These are phyloP conservation scores for Protophormia terraenovae DNA, from an alignment of 2,888 invertebrate genomes.

Conservation along the genomic window DNA sequence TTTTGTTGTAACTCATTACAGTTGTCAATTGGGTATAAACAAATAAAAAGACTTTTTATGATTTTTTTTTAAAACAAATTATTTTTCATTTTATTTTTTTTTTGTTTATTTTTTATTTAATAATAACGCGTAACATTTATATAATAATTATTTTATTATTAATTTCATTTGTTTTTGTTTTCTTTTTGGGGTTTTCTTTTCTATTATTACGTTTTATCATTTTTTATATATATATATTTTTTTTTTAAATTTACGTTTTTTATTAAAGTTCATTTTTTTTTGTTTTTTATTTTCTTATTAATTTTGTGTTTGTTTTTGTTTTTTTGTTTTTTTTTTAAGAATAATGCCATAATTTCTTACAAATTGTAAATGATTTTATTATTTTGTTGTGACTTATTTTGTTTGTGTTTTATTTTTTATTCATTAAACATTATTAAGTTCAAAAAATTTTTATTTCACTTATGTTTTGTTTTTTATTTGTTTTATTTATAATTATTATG, in stretches of 20 bases:
- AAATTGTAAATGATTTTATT: slow-evolving; percentile 69
- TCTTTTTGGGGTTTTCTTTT: slow-evolving; percentile 58
- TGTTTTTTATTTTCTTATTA: slow-evolving; percentile 69
- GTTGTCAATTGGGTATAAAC: too few relatives aligned
- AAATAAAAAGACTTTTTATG: slow-evolving; percentile 39
- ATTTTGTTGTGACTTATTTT: slow-evolving; percentile 53
- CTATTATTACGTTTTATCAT: slow-evolving; percentile 59
- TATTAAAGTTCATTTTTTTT: slow-evolving; percentile 69
- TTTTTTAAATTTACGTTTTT: slow-evolving; percentile 47
- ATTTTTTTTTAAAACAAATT: slow-evolving; percentile 80
- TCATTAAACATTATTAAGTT: slow-evolving; percentile 56
- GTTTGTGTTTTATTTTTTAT: slow-evolving; percentile 43
- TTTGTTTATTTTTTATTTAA: slow-evolving; percentile 84
- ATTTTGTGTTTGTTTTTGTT: slow-evolving; percentile 68
- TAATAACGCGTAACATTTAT: slow-evolving; percentile 87
- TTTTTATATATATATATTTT: slow-evolving; percentile 67
- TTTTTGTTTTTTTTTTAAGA: slow-evolving; percentile 75
- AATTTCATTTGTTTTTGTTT: slow-evolving; percentile 65
- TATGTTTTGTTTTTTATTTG: slow-evolving; percentile 12
- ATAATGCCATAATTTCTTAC: slow-evolving; percentile 73
- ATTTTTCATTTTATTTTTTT: slow-evolving; percentile 75
- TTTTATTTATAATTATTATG: slow-evolving; percentile 40
- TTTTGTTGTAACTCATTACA: too few relatives aligned
- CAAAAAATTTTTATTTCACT: slow-evolving; percentile 63
- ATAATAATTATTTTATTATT: slow-evolving; percentile 78